Conservation (phyloP, 2,797 vertebrate genomes). For the Gadopsis marmoratus region DNA sequence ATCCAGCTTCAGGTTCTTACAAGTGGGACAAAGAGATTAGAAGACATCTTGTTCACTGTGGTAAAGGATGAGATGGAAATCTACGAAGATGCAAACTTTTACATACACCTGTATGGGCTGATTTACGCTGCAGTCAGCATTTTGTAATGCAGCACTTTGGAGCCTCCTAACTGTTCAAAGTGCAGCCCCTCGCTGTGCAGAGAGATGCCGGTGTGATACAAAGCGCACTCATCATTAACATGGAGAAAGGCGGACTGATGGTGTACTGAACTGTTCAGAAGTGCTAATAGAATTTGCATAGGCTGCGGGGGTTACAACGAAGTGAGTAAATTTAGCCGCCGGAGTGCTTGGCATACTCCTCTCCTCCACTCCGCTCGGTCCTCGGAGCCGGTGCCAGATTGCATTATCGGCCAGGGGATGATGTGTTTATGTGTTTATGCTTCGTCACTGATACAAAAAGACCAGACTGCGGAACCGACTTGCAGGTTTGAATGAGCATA, state of each 20-base stretch:
- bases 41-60: not conserved
- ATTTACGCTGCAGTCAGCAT: not conserved
- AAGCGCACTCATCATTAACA: constrained; percentile 44
- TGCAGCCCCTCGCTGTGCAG: constrained; percentile 17
- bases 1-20: constrained; percentile 8
- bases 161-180: not conserved
- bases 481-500: constrained; percentile 45
- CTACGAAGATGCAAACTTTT: not conserved
- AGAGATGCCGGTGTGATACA: constrained; percentile 30
- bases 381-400: constrained; percentile 66
- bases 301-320: constrained; percentile 50
- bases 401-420: constrained; percentile 65
- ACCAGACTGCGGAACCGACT: constrained; percentile 28
- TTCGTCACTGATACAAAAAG: constrained; percentile 64
- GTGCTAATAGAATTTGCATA: constrained; percentile 61
- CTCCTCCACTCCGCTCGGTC: constrained; percentile 42
- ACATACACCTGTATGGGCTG: constrained; percentile 2
- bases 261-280: constrained; percentile 48
- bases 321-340: constrained; percentile 71
- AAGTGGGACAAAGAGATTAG: not conserved
- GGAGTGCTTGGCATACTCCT: constrained; percentile 66
- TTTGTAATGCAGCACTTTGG: constrained; percentile 3
- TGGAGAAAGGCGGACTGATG: constrained; percentile 31
- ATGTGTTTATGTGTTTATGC: constrained; percentile 72
- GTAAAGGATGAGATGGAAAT: not conserved